Base-by-base conservation (phyloP, 2,797 vertebrate species). In the Sebastes diaconus region DNA sequence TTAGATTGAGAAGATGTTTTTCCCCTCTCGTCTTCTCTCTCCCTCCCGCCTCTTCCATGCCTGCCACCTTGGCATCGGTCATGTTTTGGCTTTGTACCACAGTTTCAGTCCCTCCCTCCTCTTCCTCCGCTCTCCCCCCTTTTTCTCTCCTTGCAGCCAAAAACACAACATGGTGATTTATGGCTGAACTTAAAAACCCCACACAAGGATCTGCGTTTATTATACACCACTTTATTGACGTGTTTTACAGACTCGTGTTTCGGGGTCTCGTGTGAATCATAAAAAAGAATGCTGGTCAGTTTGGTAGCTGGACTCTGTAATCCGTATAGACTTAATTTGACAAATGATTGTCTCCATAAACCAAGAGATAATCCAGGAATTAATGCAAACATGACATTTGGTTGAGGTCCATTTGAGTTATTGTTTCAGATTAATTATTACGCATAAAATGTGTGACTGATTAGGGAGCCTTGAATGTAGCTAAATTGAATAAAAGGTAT, bases 71-170 rank as follows among this genome's bases (percentile, higher is more conserved):
- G 90, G 93, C 90, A 80, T 63, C 7, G 10, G 66, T 54, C 24
- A 14, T 79, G 79, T 87, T 84, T 89, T 92, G 90, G 89, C 86
- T 79, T 90, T 42, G 73, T 50, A 90, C 76, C 82, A 84, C 79
- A 67, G 64, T 71, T 73, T 69, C 66, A 58, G 24, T n/a, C 54
- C 61, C 66, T 68, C 68, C 69, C 29, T 68, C 60, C 71, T 55
- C 76, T 73, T 20, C 75, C 58, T 42, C 66, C 68, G 1, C 60
- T 57, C 42, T 6, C 42, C 14, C 30, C 59, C 39, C 10, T 22
- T 57, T 54, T 32, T 9, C 61, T 72, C 52, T 78, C 61, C 30
- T 30, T 32, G 12, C 72, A 77, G 81, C 72, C 77, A 84, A 58
- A 52, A 52, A 65, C 29, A 6, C 70, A 88, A 77, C 79, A 69